Evolutionary conservation across 2,888 invertebrate genomes (phyloP), one percentile per base, ranked within the genome.

Genomic region (Clistopyga incitator): DNA sequence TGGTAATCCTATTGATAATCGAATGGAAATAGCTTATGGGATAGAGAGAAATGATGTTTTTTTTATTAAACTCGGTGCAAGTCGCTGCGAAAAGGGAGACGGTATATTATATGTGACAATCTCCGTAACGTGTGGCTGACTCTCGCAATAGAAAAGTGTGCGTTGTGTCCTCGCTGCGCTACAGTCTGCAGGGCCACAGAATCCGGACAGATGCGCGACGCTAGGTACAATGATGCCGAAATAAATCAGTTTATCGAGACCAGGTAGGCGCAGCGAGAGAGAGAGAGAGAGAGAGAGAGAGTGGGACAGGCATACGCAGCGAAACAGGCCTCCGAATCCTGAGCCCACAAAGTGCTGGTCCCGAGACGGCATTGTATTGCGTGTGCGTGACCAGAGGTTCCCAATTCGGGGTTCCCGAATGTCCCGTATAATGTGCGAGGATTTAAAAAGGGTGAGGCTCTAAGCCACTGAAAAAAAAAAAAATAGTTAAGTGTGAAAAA

Each of bases 221-320:
- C 82, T 86, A 82, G 82, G 84, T 81, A 90, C 90, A 90, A 91
- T 92, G 89, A 91, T 90, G 90, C 90, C 87, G 90, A 92, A 92
- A 92, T 92, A 92, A 93, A 92, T 92, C 92, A 92, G 91, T 92
- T 92, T 91, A 92, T 92, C 91, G 91, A 90, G 86, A 77, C 83
- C 83, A 83, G 83, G 83, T 83, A 81, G 76, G 77, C 76, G 71
- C 45, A 54, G 71, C 86, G 68, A 84, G 47, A 65, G 47, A 38
- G 42, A 34, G 25, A 50, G 25, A 78, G 20, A 23, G 64, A n/a
- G 61, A 52, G 64, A 71, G 78, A 47, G 47, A 72, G 18, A 38
- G 56, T 18, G 52, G 52, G 72, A 29, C n/a, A n/a, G 25, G 15
- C 59, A 56, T 23, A 56, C 18, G 75, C 75, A 71, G 74, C 70